These are phyloP conservation scores for Thera britannica DNA, from an alignment of 2,888 invertebrate species.

Conservation along the genomic window DNA sequence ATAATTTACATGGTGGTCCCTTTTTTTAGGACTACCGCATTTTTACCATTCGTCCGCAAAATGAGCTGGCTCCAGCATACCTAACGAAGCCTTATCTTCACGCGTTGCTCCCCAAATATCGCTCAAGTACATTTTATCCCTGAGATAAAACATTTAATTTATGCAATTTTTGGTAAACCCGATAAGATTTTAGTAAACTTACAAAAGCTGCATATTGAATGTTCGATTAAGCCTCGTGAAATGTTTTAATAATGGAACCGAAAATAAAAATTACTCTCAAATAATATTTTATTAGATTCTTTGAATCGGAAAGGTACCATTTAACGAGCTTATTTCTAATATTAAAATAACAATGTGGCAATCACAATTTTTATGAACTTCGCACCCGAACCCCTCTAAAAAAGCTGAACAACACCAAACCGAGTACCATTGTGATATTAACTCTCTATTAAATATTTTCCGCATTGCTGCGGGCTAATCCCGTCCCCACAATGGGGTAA, in stretches of 20 bases:
- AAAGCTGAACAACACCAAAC: constrained; percentile 54
- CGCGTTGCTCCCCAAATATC: constrained; percentile 46
- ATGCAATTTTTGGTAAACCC: constrained; percentile 28
- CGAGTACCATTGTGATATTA: constrained; percentile 62
- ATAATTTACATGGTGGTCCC: constrained; percentile 79
- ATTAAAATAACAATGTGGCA: constrained; percentile 47
- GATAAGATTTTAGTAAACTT: constrained; percentile 17
- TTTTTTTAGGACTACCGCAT: constrained; percentile 71
- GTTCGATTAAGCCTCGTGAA: constrained; percentile 16
- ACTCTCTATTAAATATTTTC: constrained; percentile 77
- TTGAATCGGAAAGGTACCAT: neutral
- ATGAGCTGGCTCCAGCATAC: constrained; percentile 44
- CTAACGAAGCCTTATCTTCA: constrained; percentile 51
- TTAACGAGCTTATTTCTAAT: constrained; percentile 26
- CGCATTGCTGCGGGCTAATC: constrained; percentile 73
- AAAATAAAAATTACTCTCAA: neutral
- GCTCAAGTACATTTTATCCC: constrained; percentile 46
- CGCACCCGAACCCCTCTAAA: constrained; percentile 49
- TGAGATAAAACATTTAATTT: constrained; percentile 39
- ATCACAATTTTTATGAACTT: constrained; percentile 51
- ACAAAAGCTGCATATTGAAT: constrained; percentile 21
- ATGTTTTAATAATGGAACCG: constrained; percentile 9
- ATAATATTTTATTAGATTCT: neutral
- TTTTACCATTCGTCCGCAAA: constrained; percentile 58
- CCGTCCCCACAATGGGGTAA: constrained; percentile 69